A percentile compares a stretch with the other conserved stretches of the same genome.
These are phyloP conservation scores for Malachius bipustulatus DNA, from an alignment of 2,888 invertebrate genomes.

Conservation along the genomic window DNA sequence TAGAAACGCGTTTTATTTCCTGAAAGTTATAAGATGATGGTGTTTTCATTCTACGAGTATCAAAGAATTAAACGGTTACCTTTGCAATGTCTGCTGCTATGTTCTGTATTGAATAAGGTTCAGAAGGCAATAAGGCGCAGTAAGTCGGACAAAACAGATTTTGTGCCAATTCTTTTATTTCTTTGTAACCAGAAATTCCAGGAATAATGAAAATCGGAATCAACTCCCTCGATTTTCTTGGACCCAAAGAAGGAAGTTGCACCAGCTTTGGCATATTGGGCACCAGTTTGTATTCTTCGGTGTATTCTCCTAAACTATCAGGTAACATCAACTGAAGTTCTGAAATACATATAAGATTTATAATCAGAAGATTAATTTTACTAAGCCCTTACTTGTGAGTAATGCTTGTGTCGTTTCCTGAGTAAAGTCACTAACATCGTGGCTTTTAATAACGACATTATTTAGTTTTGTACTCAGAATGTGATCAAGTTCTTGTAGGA, in stretches of 20 bases:
- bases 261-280: slow-evolving; percentile 28
- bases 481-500: slow-evolving; percentile 28
- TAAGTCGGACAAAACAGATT: slow-evolving; percentile 34
- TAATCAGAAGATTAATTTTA: too few species aligned
- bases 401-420: slow-evolving; percentile 29
- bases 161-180: slow-evolving; percentile 26
- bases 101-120: slow-evolving; percentile 23
- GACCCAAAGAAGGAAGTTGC: slow-evolving; percentile 32
- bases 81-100: slow-evolving; percentile 28
- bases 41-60: too few species aligned
- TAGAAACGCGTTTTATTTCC: too few species aligned
- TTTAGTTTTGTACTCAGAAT: slow-evolving; percentile 26
- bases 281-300: slow-evolving; percentile 21
- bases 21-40: too few species aligned
- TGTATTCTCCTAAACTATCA: slow-evolving; percentile 25
- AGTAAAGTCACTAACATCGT: slow-evolving; percentile 25
- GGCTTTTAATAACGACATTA: slow-evolving; percentile 28
- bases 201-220: slow-evolving; percentile 36
- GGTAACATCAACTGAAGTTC: slow-evolving; percentile 31
- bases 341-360: slow-evolving; percentile 19
- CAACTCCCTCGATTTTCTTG: slow-evolving; percentile 31
- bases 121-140: slow-evolving; percentile 30
- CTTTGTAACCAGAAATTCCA: slow-evolving; percentile 29
- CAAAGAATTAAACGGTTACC: slow-evolving; percentile 19
- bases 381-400: slow-evolving; percentile 35